These are phyloP conservation scores for Amiota mariae DNA, from an alignment of 2,888 invertebrate genomes.

Conservation along the genomic window DNA sequence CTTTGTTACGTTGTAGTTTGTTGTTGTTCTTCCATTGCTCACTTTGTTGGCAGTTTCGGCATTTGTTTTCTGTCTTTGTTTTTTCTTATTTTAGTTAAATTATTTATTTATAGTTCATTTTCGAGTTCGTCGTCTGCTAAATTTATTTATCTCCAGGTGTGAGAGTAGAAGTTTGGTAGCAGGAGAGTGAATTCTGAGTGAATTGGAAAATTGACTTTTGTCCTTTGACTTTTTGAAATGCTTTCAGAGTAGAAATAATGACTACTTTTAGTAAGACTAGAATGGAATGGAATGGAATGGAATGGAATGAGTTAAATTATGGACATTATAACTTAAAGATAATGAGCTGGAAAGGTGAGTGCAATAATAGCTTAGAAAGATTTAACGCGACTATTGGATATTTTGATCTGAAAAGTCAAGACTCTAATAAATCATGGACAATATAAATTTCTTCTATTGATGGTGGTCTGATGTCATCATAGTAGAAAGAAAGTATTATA, in stretches of 20 bases:
- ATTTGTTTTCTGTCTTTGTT: background rate
- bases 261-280: background rate
- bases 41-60: background rate
- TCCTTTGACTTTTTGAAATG: slow-evolving; percentile 32
- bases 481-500: too few species aligned
- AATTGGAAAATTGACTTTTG: slow-evolving; percentile 55
- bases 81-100: slow-evolving; percentile 48
- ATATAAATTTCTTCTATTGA: too few species aligned
- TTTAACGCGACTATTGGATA: too few species aligned
- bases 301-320: too few species aligned
- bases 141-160: slow-evolving; percentile 45
- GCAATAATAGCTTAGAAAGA: too few species aligned
- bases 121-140: slow-evolving; percentile 55
- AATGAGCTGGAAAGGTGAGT: too few species aligned
- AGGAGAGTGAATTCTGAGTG: slow-evolving; percentile 29
- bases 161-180: too few species aligned
- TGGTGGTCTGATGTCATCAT: too few species aligned
- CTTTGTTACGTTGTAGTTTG: slow-evolving; percentile 2
- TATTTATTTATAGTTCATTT: slow-evolving; percentile 65
- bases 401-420: too few species aligned
- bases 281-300: background rate
- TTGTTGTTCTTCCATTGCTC: slow-evolving; percentile 9
- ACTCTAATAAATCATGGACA: too few species aligned
- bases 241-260: background rate
- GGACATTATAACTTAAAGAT: too few species aligned